Percentiles rank a stretch among this genome's conserved stretches.
phyloP scores from a whole-genome alignment of 2,797 vertebrate genomes.

The Iguana delicatissima region DNA sequence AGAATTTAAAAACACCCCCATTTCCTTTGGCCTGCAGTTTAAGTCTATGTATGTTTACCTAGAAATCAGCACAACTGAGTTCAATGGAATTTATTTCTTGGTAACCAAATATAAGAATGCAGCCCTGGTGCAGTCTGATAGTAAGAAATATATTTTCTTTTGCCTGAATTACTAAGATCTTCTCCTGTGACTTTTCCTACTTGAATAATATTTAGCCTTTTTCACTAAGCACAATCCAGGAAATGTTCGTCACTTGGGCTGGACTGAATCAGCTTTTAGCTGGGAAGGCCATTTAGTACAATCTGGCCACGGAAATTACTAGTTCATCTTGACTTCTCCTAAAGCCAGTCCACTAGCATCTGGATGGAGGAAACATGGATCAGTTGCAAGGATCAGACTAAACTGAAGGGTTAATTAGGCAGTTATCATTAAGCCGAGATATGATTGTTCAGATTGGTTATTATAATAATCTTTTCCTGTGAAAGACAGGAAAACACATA shows the following conservation, averaged over 20 bases:
- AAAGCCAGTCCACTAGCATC: neutral
- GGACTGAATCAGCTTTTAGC: too few species aligned
- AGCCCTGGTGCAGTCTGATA: neutral
- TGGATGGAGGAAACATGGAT: neutral
- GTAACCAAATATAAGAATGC: neutral
- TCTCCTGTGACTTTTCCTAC: too few species aligned
- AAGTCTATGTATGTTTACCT: neutral
- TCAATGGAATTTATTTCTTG: neutral
- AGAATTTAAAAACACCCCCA: too few species aligned
- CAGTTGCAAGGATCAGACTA: neutral
- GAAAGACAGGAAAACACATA: neutral
- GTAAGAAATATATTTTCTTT: neutral
- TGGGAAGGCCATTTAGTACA: neutral
- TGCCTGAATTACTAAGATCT: neutral
- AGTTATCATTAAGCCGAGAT: neutral
- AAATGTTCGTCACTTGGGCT: too few species aligned
- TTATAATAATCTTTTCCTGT: neutral
- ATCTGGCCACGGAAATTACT: neutral
- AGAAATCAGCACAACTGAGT: neutral
- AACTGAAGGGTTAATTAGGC: neutral
- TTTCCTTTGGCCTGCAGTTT: neutral
- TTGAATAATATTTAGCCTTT: too few species aligned
- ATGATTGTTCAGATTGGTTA: neutral
- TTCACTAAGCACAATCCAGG: too few species aligned
- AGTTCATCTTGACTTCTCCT: neutral